These are phyloP conservation scores for Leptodirus hochenwartii DNA, from an alignment of 2,888 invertebrate species.

Conservation along the genomic window DNA sequence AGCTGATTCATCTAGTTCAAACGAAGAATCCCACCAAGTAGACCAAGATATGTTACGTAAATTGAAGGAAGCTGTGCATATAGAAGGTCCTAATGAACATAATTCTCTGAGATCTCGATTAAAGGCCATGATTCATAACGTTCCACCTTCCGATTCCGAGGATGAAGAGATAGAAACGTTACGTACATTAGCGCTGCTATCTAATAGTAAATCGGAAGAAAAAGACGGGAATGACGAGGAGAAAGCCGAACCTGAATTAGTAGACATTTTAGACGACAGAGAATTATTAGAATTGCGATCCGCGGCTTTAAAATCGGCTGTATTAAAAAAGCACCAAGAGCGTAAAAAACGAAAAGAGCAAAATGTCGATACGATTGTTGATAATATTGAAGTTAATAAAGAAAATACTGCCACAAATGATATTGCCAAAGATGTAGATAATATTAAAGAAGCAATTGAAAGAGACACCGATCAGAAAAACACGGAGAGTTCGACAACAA, in stretches of 20 bases:
- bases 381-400: conserved; percentile 16
- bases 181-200: conserved; percentile 12
- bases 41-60: conserved; percentile 22
- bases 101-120: conserved; percentile 22
- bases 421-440: conserved; percentile 3
- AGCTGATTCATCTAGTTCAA: conserved; percentile 2
- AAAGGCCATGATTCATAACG: conserved; percentile 18
- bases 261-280: conserved; percentile 18
- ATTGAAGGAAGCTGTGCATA: conserved; percentile 34
- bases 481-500: not conserved
- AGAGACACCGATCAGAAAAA: conserved; percentile 6
- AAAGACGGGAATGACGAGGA: conserved; percentile 32
- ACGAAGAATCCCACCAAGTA: conserved; percentile 8
- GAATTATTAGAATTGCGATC: conserved; percentile 42
- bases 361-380: conserved; percentile 11
- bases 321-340: conserved; percentile 43
- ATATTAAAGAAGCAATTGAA: conserved; percentile 7
- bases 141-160: conserved; percentile 10
- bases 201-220: conserved; percentile 8
- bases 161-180: conserved; percentile 13
- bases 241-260: conserved; percentile 14
- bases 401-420: conserved; percentile 9
- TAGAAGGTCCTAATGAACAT: conserved; percentile 19
- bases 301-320: conserved; percentile 48
- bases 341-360: conserved; percentile 28